Percentiles rank a stretch among this genome's conserved stretches.
Evolutionary conservation across 2,888 invertebrate species (phyloP).

Genomic region (Brachyptera putata): DNA sequence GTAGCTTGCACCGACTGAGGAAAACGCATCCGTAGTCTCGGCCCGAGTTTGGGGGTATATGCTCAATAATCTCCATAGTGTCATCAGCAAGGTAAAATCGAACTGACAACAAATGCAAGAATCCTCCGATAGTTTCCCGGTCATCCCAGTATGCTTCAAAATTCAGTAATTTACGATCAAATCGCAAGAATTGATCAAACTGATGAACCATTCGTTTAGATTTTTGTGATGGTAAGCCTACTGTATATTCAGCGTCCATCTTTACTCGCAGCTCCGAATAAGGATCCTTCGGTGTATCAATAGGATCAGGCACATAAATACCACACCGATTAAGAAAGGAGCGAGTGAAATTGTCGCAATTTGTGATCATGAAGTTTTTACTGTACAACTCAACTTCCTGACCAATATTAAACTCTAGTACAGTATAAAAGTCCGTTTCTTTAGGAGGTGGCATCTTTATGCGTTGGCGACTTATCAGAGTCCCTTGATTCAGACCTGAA

Average conservation of each 20-base stretch:
- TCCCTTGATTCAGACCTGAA: constrained; percentile 46
- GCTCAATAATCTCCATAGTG: constrained; percentile 52
- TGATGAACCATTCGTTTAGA: constrained; percentile 62
- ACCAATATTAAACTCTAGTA: constrained; percentile 84
- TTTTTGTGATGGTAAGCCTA: constrained; percentile 53
- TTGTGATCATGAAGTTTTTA: constrained; percentile 72
- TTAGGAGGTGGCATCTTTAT: constrained; percentile 69
- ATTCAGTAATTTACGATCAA: constrained; percentile 69
- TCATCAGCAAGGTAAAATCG: constrained; percentile 84
- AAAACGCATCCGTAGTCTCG: constrained; percentile 68
- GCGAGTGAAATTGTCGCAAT: constrained; percentile 84
- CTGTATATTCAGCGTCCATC: constrained; percentile 31
- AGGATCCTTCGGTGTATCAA: constrained; percentile 52
- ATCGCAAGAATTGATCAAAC: constrained; percentile 79
- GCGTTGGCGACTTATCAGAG: constrained; percentile 75
- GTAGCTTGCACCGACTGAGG: constrained; percentile 68
- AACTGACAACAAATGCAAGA: constrained; percentile 71
- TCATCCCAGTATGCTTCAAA: constrained; percentile 92
- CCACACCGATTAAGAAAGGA: constrained; percentile 80
- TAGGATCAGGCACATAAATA: constrained; percentile 71
- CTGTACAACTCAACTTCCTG: constrained; percentile 75
- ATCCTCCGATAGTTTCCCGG: constrained; percentile 68
- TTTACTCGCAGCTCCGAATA: constrained; percentile 38
- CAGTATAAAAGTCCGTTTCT: constrained; percentile 72
- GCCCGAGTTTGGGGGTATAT: constrained; percentile 60